Evolutionary conservation across 92 coral and sea anemone genomes (phyloP).

Genomic region (Epizoanthus scotinus): DNA sequence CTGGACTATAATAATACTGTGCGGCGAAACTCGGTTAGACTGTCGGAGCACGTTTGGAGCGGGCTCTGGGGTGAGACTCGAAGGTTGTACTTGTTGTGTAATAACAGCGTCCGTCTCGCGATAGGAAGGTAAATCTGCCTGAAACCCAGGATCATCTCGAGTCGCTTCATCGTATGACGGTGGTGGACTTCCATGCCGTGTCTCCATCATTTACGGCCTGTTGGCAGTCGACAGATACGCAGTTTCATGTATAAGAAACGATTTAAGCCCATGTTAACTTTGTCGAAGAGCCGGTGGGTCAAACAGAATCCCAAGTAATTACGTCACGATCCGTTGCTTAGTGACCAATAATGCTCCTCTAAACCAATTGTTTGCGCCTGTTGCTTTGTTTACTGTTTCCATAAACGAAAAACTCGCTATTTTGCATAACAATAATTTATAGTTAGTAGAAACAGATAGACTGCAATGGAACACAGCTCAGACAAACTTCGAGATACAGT

Average conservation of each 20-base stretch:
- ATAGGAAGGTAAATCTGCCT: conserved; percentile 49
- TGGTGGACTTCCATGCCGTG: conserved; percentile 48
- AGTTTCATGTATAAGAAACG: not conserved
- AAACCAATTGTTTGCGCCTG: too few species aligned
- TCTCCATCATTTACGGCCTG: conserved; percentile 2
- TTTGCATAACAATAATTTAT: too few species aligned
- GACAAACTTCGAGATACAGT: not conserved
- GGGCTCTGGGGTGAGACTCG: not conserved
- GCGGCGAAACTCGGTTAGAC: conserved; percentile 23
- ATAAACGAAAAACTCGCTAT: too few species aligned
- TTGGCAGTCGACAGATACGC: not conserved
- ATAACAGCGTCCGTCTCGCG: not conserved
- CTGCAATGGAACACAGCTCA: too few species aligned
- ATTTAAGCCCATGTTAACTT: too few species aligned
- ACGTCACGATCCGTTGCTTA: too few species aligned
- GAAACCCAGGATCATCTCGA: conserved; percentile 51
- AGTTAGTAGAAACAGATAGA: too few species aligned
- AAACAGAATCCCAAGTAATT: too few species aligned
- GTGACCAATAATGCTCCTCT: too few species aligned
- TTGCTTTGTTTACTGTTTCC: too few species aligned
- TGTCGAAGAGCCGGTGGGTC: too few species aligned
- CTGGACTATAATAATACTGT: conserved; percentile 8
- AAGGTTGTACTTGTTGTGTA: not conserved
- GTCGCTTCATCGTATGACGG: conserved; percentile 72
- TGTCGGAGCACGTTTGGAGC: not conserved